These are phyloP conservation scores for Rousettus leschenaultii DNA, from an alignment of 2,113 vertebrate species.

Conservation along the genomic window DNA sequence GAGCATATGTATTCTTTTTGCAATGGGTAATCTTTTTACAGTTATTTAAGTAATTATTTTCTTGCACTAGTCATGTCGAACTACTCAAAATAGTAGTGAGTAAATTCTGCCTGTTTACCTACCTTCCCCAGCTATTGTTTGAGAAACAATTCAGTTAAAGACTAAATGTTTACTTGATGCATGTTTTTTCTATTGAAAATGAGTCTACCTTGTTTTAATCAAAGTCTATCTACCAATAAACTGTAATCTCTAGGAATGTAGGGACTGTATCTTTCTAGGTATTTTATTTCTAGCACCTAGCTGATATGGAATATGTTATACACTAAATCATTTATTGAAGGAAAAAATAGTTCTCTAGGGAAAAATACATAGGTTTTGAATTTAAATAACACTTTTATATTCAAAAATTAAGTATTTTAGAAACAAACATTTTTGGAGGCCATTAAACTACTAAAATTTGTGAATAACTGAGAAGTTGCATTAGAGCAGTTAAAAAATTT, in stretches of 20 bases:
- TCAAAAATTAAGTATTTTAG: background rate
- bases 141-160: background rate
- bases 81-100: background rate
- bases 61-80: background rate
- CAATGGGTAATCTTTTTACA: background rate
- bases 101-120: background rate
- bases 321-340: background rate
- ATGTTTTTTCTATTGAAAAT: background rate
- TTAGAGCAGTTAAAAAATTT: background rate
- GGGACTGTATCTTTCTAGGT: background rate
- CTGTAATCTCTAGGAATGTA: background rate
- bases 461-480: background rate
- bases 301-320: background rate
- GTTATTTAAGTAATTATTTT: conserved; percentile 2
- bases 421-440: background rate
- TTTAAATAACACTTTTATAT: background rate
- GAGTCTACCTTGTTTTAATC: background rate
- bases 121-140: background rate
- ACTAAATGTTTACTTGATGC: background rate
- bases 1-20: background rate
- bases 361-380: background rate
- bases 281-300: background rate
- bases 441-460: conserved; percentile 22
- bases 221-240: background rate
- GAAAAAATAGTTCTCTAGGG: background rate